These are phyloP conservation scores for Arctia plantaginis DNA, from an alignment of 2,888 invertebrate genomes.

Conservation along the genomic window DNA sequence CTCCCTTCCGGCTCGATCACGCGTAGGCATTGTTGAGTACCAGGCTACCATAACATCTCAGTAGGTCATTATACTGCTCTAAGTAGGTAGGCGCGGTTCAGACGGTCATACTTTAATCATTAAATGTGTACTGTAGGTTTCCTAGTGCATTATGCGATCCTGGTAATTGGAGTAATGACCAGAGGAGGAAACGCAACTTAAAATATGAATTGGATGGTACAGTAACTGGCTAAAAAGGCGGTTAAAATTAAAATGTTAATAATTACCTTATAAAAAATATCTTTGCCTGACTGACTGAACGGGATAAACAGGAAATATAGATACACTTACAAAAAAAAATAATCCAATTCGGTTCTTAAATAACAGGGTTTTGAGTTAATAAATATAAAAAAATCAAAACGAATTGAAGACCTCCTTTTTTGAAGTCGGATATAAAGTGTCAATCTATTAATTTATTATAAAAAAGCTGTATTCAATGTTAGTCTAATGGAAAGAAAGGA, in stretches of 20 bases:
- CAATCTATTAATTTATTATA: no score
- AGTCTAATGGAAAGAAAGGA: no score
- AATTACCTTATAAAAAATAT: no score
- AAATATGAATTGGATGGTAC: conserved; percentile 5
- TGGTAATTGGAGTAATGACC: conserved; percentile 38
- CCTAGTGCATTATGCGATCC: conserved; percentile 51
- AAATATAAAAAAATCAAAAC: no score
- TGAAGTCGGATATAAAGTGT: no score
- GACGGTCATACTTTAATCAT: conserved; percentile 59
- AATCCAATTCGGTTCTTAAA: no score
- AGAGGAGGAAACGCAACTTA: conserved; percentile 48
- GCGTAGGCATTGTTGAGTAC: conserved; percentile 43
- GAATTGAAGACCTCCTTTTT: no score
- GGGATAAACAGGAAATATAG: no score
- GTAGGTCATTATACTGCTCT: conserved; percentile 46
- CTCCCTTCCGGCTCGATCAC: conserved; percentile 45
- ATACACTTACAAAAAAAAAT: no score
- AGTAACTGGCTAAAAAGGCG: background rate
- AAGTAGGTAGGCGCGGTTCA: conserved; percentile 44
- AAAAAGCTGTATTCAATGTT: no score
- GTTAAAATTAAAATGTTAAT: background rate
- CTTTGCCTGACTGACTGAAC: no score
- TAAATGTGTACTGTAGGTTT: conserved; percentile 52
- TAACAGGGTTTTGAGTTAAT: no score
- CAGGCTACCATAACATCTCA: conserved; percentile 46